Percentiles rank a stretch among this genome's conserved stretches.
Evolutionary conservation across 2,888 invertebrate genomes (phyloP).

Genomic region (Chaitophorus viminalis): DNA sequence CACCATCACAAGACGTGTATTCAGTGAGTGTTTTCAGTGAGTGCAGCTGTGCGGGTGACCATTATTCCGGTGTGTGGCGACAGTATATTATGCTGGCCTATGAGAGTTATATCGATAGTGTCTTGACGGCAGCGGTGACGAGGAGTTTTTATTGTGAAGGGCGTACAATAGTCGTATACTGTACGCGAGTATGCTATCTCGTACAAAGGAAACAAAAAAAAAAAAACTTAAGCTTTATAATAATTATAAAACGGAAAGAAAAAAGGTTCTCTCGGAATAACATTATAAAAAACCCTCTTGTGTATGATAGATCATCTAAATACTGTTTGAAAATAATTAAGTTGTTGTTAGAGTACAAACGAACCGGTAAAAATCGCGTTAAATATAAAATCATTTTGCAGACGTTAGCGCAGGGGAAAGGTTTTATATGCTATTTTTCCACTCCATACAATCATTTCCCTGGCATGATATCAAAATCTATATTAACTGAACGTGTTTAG

Average conservation of each 20-base stretch:
- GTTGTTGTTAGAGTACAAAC: not conserved
- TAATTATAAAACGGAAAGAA: not conserved
- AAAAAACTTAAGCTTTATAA: not conserved
- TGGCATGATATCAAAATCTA: too few relatives aligned
- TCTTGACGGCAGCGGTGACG: too few relatives aligned
- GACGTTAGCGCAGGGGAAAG: too few relatives aligned
- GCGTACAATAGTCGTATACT: not conserved
- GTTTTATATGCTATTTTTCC: too few relatives aligned
- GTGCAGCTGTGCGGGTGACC: not conserved
- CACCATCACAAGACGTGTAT: too few relatives aligned
- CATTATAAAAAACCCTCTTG: not conserved
- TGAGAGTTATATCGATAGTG: not conserved
- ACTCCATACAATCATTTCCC: too few relatives aligned
- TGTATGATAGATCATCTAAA: not conserved
- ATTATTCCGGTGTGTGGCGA: too few relatives aligned
- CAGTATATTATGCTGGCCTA: not conserved
- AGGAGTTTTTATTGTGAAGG: not conserved
- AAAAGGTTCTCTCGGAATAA: not conserved
- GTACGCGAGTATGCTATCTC: not conserved
- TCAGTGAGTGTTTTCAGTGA: not conserved
- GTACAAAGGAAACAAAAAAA: not conserved
- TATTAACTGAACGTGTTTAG: too few relatives aligned
- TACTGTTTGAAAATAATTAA: not conserved
- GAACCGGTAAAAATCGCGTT: not conserved
- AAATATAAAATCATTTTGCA: slow-evolving; percentile 2